Conservation (phyloP, 2,113 vertebrate species). For the Amia ocellicauda region DNA sequence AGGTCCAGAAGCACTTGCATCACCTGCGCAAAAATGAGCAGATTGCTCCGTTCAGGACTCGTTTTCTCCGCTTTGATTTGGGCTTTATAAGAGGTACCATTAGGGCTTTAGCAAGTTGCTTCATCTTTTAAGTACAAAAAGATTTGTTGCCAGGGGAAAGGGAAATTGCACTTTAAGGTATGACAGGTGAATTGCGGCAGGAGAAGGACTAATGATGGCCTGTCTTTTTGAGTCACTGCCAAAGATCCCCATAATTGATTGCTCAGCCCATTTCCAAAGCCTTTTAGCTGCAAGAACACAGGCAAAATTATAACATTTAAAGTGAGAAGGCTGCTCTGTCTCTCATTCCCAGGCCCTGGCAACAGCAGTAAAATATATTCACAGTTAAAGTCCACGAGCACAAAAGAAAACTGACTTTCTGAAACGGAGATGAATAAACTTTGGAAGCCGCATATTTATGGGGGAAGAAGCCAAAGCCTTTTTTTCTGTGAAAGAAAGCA, state of each 20-base stretch:
- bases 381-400: background rate
- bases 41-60: slow-evolving; percentile 11
- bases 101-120: slow-evolving; percentile 36
- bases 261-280: slow-evolving; percentile 38
- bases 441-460: background rate
- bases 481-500: background rate
- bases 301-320: slow-evolving; percentile 1
- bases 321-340: background rate
- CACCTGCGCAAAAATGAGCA: slow-evolving; percentile 1
- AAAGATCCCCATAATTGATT: slow-evolving; percentile 36
- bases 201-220: slow-evolving; percentile 34
- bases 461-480: background rate
- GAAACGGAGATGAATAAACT: slow-evolving; percentile 2
- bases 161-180: slow-evolving; percentile 32
- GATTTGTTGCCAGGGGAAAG: slow-evolving; percentile 15
- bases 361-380: background rate
- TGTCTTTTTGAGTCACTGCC: slow-evolving; percentile 35
- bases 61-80: slow-evolving; percentile 9
- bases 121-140: slow-evolving; percentile 17
- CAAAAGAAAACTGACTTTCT: slow-evolving; percentile 6
- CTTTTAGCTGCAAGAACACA: slow-evolving; percentile 25
- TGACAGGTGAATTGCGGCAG: slow-evolving; percentile 28
- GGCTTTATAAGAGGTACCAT: slow-evolving; percentile 30
- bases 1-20: too few relatives aligned
- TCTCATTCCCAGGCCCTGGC: background rate